These are phyloP conservation scores for Apamea sordens DNA, from an alignment of 2,888 invertebrate species.

Conservation along the genomic window DNA sequence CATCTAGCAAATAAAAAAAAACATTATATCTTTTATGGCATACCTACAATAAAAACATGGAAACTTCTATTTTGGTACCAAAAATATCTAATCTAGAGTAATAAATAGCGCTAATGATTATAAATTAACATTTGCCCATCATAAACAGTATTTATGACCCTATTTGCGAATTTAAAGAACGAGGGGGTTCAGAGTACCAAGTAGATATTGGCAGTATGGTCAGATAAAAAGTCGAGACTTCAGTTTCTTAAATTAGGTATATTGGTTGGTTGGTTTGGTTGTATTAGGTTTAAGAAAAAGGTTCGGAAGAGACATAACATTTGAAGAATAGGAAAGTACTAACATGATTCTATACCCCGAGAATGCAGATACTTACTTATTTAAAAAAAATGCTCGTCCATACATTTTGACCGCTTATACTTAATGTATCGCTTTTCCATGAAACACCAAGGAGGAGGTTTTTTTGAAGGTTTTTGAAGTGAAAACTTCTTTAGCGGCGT, in stretches of 20 bases:
- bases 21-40: neutral
- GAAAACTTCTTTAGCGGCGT: too few species aligned
- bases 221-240: neutral
- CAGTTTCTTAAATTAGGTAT: neutral
- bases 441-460: too few species aligned
- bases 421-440: too few species aligned
- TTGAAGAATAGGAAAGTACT: neutral
- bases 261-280: too few species aligned
- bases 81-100: constrained; percentile 42
- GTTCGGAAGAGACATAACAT: neutral
- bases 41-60: constrained; percentile 7
- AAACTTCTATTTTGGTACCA: neutral
- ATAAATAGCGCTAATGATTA: constrained; percentile 15
- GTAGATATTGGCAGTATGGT: neutral
- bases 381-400: too few species aligned
- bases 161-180: constrained; percentile 23
- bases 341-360: too few species aligned
- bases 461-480: too few species aligned
- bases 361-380: too few species aligned
- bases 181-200: neutral
- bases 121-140: constrained; percentile 17
- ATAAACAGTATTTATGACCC: constrained; percentile 30
- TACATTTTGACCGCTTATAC: too few species aligned
- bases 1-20: constrained; percentile 2
- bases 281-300: too few species aligned